These are phyloP conservation scores for Microcebus lehilahytsara DNA, from an alignment of 2,113 vertebrate species.

Conservation along the genomic window DNA sequence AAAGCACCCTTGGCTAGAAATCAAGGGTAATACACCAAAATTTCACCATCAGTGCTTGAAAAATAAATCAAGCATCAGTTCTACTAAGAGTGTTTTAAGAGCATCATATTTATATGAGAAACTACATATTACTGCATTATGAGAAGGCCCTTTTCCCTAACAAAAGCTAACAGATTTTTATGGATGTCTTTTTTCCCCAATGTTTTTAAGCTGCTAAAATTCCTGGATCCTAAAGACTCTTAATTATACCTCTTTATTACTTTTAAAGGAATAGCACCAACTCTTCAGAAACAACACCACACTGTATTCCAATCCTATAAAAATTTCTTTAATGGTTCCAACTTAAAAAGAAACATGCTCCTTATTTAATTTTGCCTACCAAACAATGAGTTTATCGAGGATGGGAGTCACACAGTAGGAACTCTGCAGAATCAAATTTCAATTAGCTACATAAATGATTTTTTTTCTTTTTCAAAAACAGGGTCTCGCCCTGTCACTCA, in stretches of 20 bases:
- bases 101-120: constrained; percentile 34
- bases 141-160: constrained; percentile 13
- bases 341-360: constrained; percentile 47
- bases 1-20: constrained; percentile 39
- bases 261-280: constrained; percentile 56
- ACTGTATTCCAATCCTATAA: background rate
- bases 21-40: constrained; percentile 20
- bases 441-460: background rate
- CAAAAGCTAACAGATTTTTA: constrained; percentile 33
- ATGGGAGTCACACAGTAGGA: background rate
- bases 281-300: constrained; percentile 50
- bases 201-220: constrained; percentile 54
- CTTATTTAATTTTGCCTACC: constrained; percentile 52
- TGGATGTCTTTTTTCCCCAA: background rate
- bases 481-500: no score
- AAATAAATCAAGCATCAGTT: constrained; percentile 52
- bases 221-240: background rate
- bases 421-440: constrained; percentile 58
- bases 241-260: constrained; percentile 24
- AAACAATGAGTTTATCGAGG: constrained; percentile 29
- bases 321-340: constrained; percentile 39
- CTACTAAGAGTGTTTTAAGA: background rate
- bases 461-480: no score
- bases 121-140: constrained; percentile 15
- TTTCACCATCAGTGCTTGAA: constrained; percentile 25